These are phyloP conservation scores for Pentamera pediparva DNA, from an alignment of 53 echinoderm and acorn worm genomes.

Conservation along the genomic window DNA sequence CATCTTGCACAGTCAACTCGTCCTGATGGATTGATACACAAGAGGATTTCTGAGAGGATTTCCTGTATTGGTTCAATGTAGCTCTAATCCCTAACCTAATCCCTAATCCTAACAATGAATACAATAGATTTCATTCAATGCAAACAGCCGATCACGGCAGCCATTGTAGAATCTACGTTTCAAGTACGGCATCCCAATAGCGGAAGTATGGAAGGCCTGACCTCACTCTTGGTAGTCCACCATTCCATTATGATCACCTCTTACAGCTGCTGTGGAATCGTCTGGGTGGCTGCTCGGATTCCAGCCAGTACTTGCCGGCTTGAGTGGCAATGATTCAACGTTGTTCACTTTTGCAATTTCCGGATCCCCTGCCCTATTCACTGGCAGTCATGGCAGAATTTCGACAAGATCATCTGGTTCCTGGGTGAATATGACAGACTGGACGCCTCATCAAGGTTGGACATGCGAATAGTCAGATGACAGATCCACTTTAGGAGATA, in stretches of 20 bases:
- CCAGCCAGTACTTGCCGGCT: conserved; percentile 9
- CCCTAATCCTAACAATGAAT: no score
- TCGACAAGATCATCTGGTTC: conserved; percentile 6
- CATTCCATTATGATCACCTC: neutral
- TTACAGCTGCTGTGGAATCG: conserved; percentile 31
- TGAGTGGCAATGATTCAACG: conserved; percentile 4
- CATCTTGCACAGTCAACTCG: neutral
- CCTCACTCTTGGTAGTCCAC: neutral
- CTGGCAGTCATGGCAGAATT: conserved; percentile 7
- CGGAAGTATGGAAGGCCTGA: neutral
- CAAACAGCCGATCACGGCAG: no score
- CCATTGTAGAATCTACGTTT: no score
- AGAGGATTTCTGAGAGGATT: no score
- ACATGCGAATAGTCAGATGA: conserved; percentile 57
- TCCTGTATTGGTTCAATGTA: no score
- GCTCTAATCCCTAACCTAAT: no score
- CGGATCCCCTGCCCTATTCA: neutral
- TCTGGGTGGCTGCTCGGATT: neutral
- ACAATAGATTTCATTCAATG: no score
- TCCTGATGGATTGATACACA: neutral
- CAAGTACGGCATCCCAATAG: no score
- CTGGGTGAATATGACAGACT: conserved; percentile 24
- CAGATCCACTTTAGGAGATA: conserved; percentile 39
- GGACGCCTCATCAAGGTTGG: conserved; percentile 45
- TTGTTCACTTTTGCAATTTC: neutral